Evolutionary conservation across 2,888 invertebrate genomes (phyloP).

Genomic region (Sphaerophoria taeniata): DNA sequence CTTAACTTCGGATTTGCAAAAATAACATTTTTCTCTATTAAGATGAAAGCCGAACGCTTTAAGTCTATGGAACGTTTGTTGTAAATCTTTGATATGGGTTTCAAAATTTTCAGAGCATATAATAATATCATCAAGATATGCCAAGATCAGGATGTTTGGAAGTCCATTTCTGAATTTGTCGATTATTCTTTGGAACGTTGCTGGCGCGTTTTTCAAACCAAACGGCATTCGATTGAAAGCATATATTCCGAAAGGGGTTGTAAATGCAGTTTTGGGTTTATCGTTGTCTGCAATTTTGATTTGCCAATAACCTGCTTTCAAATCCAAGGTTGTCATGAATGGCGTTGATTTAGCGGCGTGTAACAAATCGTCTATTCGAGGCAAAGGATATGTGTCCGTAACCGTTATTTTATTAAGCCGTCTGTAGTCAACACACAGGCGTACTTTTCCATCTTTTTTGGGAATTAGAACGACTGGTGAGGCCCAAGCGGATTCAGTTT

Average conservation of each 20-base stretch:
- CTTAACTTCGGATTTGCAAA: constrained; percentile 7
- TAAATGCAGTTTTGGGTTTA: constrained; percentile 77
- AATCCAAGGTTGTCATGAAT: constrained; percentile 76
- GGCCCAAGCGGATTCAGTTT: constrained; percentile 80
- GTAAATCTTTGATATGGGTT: constrained; percentile 76
- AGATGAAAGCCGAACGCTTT: constrained; percentile 74
- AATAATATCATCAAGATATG: constrained; percentile 77
- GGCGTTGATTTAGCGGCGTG: constrained; percentile 76
- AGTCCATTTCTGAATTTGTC: constrained; percentile 75
- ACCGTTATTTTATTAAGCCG: constrained; percentile 74
- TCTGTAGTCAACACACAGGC: constrained; percentile 79
- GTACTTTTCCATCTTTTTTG: constrained; percentile 76
- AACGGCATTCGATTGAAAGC: constrained; percentile 78
- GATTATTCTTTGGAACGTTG: constrained; percentile 78
- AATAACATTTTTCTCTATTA: constrained; percentile 76
- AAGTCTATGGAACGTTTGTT: constrained; percentile 67
- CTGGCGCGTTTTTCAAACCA: constrained; percentile 78
- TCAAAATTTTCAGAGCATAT: constrained; percentile 75
- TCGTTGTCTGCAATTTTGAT: constrained; percentile 76
- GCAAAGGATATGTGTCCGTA: constrained; percentile 79
- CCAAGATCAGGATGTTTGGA: constrained; percentile 72
- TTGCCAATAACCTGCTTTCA: constrained; percentile 80
- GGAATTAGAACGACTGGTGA: constrained; percentile 79
- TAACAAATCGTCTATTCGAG: constrained; percentile 80
- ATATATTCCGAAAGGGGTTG: constrained; percentile 78